A percentile compares a stretch with the other conserved stretches of the same genome.
Evolutionary conservation across 2,888 invertebrate genomes (phyloP).

Genomic region (Drosophila paracracens): DNA sequence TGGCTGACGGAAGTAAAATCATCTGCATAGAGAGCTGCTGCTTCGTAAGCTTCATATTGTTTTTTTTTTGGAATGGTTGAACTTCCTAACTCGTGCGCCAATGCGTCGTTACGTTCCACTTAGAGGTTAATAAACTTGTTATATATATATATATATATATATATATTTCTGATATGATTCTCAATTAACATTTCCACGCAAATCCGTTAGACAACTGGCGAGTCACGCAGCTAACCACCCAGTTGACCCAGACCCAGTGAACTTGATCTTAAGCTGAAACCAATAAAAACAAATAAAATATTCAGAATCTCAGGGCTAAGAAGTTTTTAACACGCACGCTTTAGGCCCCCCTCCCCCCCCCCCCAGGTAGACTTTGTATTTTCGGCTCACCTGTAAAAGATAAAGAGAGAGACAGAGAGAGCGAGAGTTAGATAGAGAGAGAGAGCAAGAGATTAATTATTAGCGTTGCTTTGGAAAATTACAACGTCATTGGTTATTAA

Average conservation of each 20-base stretch:
- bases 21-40: conserved; percentile 5
- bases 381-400: conserved; percentile 43
- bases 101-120: conserved; percentile 60
- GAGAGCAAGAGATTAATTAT: conserved; percentile 12
- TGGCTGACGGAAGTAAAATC: conserved; percentile 62
- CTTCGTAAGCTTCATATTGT: conserved; percentile 6
- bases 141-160: conserved; percentile 2
- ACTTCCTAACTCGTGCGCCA: conserved; percentile 34
- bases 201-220: conserved; percentile 51
- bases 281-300: neutral
- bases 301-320: conserved; percentile 61
- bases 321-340: conserved; percentile 39
- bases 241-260: conserved; percentile 76
- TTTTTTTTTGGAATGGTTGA: conserved; percentile 12
- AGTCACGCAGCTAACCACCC: conserved; percentile 31
- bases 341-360: neutral
- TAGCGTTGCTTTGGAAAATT: conserved; percentile 24
- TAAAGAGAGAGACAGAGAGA: neutral
- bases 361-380: neutral
- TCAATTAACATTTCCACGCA: conserved; percentile 59
- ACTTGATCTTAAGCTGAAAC: conserved; percentile 61
- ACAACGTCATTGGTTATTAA: conserved; percentile 35
- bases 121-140: conserved; percentile 79
- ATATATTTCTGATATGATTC: conserved; percentile 37
- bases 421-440: conserved; percentile 1